Evolutionary conservation across 2,797 vertebrate species (phyloP).

Genomic region (Crocodylus rhombifer): DNA sequence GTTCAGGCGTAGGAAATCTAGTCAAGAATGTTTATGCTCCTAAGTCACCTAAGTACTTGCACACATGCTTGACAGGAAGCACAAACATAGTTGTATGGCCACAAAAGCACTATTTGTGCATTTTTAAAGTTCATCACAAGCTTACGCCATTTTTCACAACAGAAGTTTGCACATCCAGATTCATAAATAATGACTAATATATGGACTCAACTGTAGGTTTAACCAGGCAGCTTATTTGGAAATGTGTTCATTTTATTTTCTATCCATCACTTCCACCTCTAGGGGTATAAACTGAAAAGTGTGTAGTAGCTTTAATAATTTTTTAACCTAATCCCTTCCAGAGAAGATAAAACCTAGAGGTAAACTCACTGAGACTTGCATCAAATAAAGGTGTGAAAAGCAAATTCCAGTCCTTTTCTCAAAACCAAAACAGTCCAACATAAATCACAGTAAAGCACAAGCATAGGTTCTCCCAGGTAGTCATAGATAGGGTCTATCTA

Average conservation of each 20-base stretch:
- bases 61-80: neutral
- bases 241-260: neutral
- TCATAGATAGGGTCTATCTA: neutral
- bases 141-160: neutral
- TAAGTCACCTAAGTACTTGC: neutral
- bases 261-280: neutral
- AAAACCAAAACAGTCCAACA: neutral
- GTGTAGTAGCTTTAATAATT: neutral
- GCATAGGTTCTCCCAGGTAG: too few species aligned
- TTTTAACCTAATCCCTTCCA: neutral
- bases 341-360: neutral
- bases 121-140: neutral
- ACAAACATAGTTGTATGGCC: neutral
- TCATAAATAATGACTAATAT: too few species aligned
- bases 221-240: too few species aligned
- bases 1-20: neutral
- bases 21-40: neutral
- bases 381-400: neutral
- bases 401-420: neutral
- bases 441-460: neutral
- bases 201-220: too few species aligned
- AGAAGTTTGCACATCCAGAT: neutral
- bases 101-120: neutral
- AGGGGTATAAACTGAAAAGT: neutral
- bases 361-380: neutral